A percentile compares a stretch with the other conserved stretches of the same genome.
These are phyloP conservation scores for Taxidea taxus DNA, from an alignment of 2,113 vertebrate genomes.

Conservation along the genomic window DNA sequence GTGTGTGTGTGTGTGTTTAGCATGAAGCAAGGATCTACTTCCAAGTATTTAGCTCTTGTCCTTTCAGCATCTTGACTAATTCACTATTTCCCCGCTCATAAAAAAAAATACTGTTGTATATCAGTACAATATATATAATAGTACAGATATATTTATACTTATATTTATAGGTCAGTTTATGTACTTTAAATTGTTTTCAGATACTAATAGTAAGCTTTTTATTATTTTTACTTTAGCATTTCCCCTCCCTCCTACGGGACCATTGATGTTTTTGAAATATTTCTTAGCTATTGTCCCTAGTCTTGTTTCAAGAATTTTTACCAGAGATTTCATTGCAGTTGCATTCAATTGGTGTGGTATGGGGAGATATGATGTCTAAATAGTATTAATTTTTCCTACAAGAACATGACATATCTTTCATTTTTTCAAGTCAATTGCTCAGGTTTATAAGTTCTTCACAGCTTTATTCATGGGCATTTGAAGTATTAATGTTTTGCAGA, in stretches of 20 bases:
- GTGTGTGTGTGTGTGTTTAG: background rate
- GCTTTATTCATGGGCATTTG: background rate
- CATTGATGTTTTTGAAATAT: background rate
- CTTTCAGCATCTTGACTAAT: background rate
- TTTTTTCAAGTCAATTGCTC: background rate
- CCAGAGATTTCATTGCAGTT: background rate
- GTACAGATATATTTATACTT: no score
- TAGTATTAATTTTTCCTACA: background rate
- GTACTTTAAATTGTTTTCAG: background rate
- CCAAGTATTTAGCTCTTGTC: background rate
- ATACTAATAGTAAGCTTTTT: background rate
- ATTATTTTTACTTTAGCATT: background rate
- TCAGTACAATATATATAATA: background rate
- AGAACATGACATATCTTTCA: background rate
- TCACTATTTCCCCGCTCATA: background rate
- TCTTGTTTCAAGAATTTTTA: background rate
- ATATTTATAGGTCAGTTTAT: background rate
- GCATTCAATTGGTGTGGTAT: background rate
- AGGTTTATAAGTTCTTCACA: background rate
- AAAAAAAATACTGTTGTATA: background rate
- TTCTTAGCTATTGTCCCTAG: background rate
- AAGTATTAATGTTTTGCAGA: background rate
- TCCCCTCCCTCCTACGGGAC: background rate
- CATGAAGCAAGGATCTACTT: background rate
- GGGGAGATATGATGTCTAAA: background rate